These are phyloP conservation scores for Romanogobio albipinnatus DNA, from an alignment of 2,113 vertebrate species.

Conservation along the genomic window DNA sequence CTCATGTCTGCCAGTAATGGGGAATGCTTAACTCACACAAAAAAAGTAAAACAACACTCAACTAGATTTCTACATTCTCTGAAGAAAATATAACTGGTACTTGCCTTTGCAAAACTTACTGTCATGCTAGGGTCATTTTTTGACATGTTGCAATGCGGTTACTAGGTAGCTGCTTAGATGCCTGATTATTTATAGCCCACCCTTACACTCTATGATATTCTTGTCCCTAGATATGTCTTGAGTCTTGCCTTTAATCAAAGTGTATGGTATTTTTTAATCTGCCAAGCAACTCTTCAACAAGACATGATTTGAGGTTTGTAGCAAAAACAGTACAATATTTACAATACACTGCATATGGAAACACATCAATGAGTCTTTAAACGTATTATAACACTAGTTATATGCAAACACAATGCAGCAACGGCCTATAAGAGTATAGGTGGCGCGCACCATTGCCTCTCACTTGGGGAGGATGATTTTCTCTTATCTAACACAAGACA, in stretches of 20 bases:
- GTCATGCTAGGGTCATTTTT: not conserved
- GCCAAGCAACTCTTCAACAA: not conserved
- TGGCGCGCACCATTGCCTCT: slow-evolving; percentile 54
- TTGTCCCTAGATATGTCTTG: not conserved
- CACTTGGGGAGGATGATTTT: slow-evolving; percentile 58
- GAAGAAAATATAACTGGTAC: not conserved
- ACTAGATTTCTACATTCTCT: not conserved
- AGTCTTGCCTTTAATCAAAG: not conserved
- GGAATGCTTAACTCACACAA: slow-evolving; percentile 57
- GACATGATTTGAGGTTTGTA: not conserved
- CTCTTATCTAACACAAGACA: slow-evolving; percentile 71
- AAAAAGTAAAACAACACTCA: slow-evolving; percentile 12
- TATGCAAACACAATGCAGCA: slow-evolving; percentile 36
- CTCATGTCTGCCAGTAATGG: slow-evolving; percentile 67
- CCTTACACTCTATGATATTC: not conserved
- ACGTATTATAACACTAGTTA: slow-evolving; percentile 32
- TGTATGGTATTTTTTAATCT: not conserved
- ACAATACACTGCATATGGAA: not conserved
- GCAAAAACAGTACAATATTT: not conserved
- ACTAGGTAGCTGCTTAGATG: not conserved
- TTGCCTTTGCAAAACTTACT: not conserved
- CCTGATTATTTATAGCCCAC: not conserved
- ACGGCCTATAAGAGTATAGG: slow-evolving; percentile 63
- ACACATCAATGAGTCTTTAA: slow-evolving; percentile 16
- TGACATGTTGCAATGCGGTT: not conserved